phyloP scores from a whole-genome alignment of 2,797 vertebrate genomes.

The Zonotrichia albicollis region DNA sequence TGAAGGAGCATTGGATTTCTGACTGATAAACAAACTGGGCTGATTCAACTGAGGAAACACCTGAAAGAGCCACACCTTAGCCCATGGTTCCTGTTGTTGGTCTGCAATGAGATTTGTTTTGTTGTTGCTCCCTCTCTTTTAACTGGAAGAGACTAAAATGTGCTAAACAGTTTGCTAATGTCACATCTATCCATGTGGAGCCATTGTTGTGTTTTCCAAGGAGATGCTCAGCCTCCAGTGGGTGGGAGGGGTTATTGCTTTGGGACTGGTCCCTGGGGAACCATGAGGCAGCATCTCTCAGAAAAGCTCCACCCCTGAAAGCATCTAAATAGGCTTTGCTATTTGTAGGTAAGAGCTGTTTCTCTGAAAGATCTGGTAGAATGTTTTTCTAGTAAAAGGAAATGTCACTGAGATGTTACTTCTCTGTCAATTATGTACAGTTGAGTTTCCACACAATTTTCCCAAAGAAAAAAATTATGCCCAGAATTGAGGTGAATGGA shows the following conservation, averaged over 20 bases:
- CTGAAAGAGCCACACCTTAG: not conserved
- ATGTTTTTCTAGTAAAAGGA: not conserved
- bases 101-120: not conserved
- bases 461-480: not conserved
- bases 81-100: fast-evolving
- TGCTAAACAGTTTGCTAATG: not conserved
- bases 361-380: not conserved
- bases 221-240: not conserved
- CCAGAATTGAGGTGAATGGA: not conserved
- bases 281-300: not conserved
- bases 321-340: not conserved
- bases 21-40: not conserved
- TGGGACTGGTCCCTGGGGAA: not conserved
- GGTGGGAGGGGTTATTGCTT: not conserved
- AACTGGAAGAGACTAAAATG: not conserved
- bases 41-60: not conserved
- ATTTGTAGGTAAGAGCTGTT: not conserved
- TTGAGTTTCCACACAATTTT: not conserved
- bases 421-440: not conserved
- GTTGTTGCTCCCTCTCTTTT: not conserved
- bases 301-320: not conserved
- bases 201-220: not conserved
- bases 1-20: not conserved
- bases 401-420: not conserved
- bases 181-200: fast-evolving